Evolutionary conservation across 1,140 invertebrate species (phyloP).

Genomic region (Drosophila pseudoobscura): DNA sequence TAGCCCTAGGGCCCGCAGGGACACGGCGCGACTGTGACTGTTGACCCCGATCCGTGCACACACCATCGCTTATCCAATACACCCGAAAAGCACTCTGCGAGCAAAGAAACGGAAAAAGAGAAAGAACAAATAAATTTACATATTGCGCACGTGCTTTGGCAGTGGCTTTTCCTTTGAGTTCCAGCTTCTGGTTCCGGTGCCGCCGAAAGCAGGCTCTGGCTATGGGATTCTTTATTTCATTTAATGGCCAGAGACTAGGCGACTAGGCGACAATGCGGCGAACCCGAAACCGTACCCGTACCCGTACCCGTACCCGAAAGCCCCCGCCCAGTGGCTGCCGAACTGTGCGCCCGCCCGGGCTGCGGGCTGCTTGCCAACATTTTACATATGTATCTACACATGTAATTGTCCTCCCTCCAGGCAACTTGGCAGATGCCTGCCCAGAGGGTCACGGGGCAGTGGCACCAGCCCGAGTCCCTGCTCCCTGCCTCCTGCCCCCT

Average conservation of each 20-base stretch:
- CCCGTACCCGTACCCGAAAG: conserved; percentile 15
- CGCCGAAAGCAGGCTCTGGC: conserved; percentile 1
- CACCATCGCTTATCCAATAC: too few species aligned
- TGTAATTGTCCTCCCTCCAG: conserved; percentile 36
- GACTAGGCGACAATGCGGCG: conserved; percentile 50
- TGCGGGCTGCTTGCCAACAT: conserved; percentile 11
- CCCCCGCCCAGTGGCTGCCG: conserved; percentile 27
- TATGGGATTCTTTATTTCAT: conserved; percentile 10
- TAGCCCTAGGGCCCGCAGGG: too few species aligned
- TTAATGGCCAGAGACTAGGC: conserved; percentile 31
- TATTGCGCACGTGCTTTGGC: conserved; percentile 74
- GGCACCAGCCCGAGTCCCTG: not conserved
- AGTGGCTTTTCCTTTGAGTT: conserved; percentile 12
- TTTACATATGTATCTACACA: conserved; percentile 59
- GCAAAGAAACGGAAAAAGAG: too few species aligned
- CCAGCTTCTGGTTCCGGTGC: not conserved
- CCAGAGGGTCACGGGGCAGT: too few species aligned
- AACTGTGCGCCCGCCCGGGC: conserved; percentile 26
- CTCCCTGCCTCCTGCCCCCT: not conserved
- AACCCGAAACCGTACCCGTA: conserved; percentile 21
- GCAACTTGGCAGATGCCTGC: conserved; percentile 22
- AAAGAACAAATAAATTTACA: conserved; percentile 63
- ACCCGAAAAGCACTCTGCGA: conserved; percentile 2
- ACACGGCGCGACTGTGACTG: too few species aligned
- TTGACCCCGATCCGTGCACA: too few species aligned